These are phyloP conservation scores for Heliconius hortense DNA, from an alignment of 2,888 invertebrate species.

Conservation along the genomic window DNA sequence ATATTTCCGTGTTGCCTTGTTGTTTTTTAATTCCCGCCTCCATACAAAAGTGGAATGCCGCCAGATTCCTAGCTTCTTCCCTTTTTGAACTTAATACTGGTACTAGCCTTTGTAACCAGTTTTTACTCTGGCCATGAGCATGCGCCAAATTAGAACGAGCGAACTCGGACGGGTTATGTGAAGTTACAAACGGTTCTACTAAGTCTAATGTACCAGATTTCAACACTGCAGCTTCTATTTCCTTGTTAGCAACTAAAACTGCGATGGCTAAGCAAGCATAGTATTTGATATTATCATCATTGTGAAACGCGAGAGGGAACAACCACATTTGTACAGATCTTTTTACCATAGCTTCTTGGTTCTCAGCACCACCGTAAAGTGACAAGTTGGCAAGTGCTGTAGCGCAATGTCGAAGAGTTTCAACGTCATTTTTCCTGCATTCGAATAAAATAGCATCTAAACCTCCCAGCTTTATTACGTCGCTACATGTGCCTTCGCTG, in stretches of 20 bases:
- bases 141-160: constrained; percentile 95
- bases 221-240: constrained; percentile 97
- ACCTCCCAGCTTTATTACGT: constrained; percentile 95
- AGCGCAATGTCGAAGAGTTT: constrained; percentile 97
- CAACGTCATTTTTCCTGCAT: constrained; percentile 95
- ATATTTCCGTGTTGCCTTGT: constrained; percentile 94
- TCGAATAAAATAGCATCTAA: constrained; percentile 97
- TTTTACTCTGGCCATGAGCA: constrained; percentile 97
- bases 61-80: constrained; percentile 97
- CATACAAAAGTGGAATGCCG: constrained; percentile 99
- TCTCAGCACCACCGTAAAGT: constrained; percentile 97
- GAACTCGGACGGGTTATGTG: constrained; percentile 97
- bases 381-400: constrained; percentile 98
- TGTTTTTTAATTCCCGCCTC: constrained; percentile 98
- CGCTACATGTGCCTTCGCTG: constrained; percentile 96
- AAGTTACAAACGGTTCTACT: constrained; percentile 97
- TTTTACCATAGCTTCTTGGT: constrained; percentile 98
- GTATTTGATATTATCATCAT: constrained; percentile 98
- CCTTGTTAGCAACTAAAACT: constrained; percentile 97
- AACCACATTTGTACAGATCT: constrained; percentile 97
- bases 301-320: constrained; percentile 97
- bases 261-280: constrained; percentile 99
- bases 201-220: constrained; percentile 98
- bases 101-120: constrained; percentile 95
- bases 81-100: constrained; percentile 96